Conservation (phyloP, 2,797 vertebrate species). For the Pantherophis vulpinus region DNA sequence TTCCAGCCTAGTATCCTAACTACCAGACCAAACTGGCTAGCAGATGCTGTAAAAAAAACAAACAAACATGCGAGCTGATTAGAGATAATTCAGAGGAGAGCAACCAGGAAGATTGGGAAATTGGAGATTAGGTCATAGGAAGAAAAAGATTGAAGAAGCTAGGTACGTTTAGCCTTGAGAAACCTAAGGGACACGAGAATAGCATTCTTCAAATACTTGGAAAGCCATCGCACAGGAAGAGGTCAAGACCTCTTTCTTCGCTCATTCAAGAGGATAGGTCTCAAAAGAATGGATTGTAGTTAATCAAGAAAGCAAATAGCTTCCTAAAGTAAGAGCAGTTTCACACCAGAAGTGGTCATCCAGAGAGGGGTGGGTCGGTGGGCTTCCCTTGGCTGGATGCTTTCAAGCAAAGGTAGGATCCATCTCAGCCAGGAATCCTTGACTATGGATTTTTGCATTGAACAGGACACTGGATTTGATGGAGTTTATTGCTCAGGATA, state of each 20-base stretch:
- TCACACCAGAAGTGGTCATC: background rate
- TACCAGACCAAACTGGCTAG: background rate
- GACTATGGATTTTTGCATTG: background rate
- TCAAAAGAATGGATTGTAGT: background rate
- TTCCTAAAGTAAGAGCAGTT: background rate
- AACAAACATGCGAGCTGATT: background rate
- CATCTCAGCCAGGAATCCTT: background rate
- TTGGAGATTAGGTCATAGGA: background rate
- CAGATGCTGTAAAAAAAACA: background rate
- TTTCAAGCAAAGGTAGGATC: background rate
- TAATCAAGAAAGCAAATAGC: background rate
- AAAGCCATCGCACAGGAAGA: background rate
- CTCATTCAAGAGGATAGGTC: background rate
- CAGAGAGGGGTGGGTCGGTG: background rate
- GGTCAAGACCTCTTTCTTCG: background rate
- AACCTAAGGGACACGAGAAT: background rate
- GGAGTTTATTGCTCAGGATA: background rate
- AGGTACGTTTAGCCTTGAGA: background rate
- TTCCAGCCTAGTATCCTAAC: background rate
- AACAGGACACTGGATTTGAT: background rate
- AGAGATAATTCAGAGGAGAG: background rate
- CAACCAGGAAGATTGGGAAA: background rate
- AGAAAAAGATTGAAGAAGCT: background rate
- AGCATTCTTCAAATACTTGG: background rate
- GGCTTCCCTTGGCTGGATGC: background rate